These are phyloP conservation scores for Andrena flavipes DNA, from an alignment of 2,888 invertebrate genomes.

Conservation along the genomic window DNA sequence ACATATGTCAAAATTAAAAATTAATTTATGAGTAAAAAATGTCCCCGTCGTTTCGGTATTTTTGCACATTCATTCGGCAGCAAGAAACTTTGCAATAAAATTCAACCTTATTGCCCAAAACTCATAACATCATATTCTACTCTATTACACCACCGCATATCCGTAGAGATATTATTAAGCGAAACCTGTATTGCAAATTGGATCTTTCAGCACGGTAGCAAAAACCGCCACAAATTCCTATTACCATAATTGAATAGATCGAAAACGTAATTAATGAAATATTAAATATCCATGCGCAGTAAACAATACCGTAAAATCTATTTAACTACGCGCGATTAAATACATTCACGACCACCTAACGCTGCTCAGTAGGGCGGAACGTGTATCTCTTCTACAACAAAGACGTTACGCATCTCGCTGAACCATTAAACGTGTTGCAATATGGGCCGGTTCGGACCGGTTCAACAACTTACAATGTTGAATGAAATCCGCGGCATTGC, in stretches of 20 bases:
- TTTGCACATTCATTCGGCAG: too few species aligned
- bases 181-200: not conserved
- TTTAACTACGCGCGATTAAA: constrained; percentile 49
- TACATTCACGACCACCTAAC: constrained; percentile 47
- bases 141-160: not conserved
- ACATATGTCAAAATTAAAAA: too few species aligned
- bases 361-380: constrained; percentile 43
- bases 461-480: constrained; percentile 22
- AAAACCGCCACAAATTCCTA: constrained; percentile 21
- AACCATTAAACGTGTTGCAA: constrained; percentile 37
- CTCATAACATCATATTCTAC: too few species aligned
- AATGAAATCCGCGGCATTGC: constrained; percentile 23
- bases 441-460: constrained; percentile 18
- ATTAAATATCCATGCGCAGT: constrained; percentile 41
- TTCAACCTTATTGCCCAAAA: too few species aligned
- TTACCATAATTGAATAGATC: constrained; percentile 48
- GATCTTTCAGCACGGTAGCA: not conserved
- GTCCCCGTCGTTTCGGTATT: too few species aligned
- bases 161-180: not conserved
- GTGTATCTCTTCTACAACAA: constrained; percentile 44
- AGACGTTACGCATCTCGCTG: constrained; percentile 48
- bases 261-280: constrained; percentile 32
- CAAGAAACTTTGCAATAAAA: too few species aligned
- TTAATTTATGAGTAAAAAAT: too few species aligned
- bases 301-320: constrained; percentile 47